Conservation (phyloP, 2,797 vertebrate genomes). For the Paguma larvata region DNA sequence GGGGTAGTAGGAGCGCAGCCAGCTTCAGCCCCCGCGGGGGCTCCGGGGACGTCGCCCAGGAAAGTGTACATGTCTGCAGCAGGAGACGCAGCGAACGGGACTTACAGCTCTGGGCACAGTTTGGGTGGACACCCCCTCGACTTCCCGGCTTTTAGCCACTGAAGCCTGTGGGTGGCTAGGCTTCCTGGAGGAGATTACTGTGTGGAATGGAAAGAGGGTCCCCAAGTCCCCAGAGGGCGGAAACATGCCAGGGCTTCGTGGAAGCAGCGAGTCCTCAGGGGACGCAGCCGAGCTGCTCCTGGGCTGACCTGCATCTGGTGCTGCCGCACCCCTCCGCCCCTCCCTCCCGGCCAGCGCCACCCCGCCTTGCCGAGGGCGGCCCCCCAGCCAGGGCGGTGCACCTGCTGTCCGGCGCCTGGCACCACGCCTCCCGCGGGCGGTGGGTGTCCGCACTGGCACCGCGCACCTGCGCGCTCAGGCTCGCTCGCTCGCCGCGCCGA, state of each 20-base stretch:
- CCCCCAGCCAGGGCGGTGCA: background rate
- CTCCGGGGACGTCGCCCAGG: background rate
- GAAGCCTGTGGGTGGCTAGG: background rate
- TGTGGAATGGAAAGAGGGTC: background rate
- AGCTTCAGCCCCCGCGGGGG: background rate
- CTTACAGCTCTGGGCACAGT: background rate
- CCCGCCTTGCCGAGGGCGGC: background rate
- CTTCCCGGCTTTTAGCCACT: background rate
- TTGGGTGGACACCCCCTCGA: background rate
- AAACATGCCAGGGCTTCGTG: background rate
- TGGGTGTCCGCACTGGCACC: no score
- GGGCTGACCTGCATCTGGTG: background rate
- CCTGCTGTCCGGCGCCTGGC: background rate
- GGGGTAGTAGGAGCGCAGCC: background rate
- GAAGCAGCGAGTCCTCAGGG: background rate
- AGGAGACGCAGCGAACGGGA: background rate
- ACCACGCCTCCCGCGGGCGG: background rate
- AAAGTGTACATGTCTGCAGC: background rate
- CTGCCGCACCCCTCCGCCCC: background rate
- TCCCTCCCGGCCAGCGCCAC: background rate
- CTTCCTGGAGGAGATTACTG: background rate
- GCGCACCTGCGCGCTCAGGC: background rate
- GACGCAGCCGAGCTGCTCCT: background rate
- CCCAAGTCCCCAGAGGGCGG: background rate
- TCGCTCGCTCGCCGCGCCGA: background rate